Evolutionary conservation across 2,113 vertebrate species (phyloP), one percentile per base, ranked within the genome.

Genomic region (Acanthochromis polyacanthus): DNA sequence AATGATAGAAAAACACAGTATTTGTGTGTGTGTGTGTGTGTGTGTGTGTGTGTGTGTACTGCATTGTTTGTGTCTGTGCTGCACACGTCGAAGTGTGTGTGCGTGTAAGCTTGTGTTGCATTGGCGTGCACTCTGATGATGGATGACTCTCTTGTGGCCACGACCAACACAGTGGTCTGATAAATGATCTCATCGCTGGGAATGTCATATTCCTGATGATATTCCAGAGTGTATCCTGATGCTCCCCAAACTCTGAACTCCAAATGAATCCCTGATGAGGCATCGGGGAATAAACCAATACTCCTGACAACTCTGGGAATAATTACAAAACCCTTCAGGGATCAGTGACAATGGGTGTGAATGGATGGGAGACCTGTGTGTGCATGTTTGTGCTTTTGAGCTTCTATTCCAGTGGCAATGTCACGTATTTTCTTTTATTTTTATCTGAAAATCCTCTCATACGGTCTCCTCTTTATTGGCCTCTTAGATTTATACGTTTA

Each of bases 141-240:
- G 80, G 82, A 90, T 90, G 84, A 80, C 71, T 88, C 85, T 89
- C 73, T 80, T 20, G 66, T 67, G 71, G 63, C 76, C 50, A 67
- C 63, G 62, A 77, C 78, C 81, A 74, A 84, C 78, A 84, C 71
- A 71, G 74, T 25, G 62, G 69, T 83, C 88, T 91, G 89, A 93
- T 87, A 90, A 93, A 93, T 81, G 88, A 90, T 81, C 71, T 75
- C 83, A 83, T 88, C 63, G 72, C 65, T 78, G 60, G 60, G 57
- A 89, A 80, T 85, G 71, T 86, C 83, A 85, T 63, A 78, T 77
- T 88, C 75, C 74, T 76, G 74, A 77, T 75, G 51, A 65, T 66
- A 69, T 79, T 89, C 89, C 77, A 36, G n/a, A 4, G 76, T 63
- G 71, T 68, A 57, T 83, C 16, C 59, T 4, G 59, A 65, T 30